A percentile compares a stretch with the other conserved stretches of the same genome.
Conservation (phyloP, 2,888 invertebrate species). For the Gastrophysa polygoni region DNA sequence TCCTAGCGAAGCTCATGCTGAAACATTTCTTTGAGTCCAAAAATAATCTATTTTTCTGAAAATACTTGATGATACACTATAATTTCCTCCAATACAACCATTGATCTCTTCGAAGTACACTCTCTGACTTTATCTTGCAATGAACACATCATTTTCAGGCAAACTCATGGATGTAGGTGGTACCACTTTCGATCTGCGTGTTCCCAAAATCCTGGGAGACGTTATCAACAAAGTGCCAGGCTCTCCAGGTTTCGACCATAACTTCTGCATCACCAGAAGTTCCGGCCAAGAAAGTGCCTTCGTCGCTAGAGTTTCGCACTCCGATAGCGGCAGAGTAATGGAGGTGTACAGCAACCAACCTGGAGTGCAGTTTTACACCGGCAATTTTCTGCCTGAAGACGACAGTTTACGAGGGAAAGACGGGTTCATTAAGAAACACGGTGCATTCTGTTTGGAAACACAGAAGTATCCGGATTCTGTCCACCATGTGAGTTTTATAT, state of each 20-base stretch:
- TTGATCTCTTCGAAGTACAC: too few species aligned
- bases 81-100: too few species aligned
- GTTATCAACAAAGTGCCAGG: constrained; percentile 70
- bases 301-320: constrained; percentile 72
- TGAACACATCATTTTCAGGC: constrained; percentile 58
- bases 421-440: constrained; percentile 53
- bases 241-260: constrained; percentile 78
- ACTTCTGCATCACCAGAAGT: constrained; percentile 74
- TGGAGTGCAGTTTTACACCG: constrained; percentile 90
- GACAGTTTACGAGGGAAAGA: constrained; percentile 43
- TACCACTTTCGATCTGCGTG: constrained; percentile 75
- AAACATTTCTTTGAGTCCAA: too few species aligned
- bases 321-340: constrained; percentile 66
- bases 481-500: constrained; percentile 80
- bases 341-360: constrained; percentile 87
- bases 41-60: too few species aligned
- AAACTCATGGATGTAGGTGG: constrained; percentile 72
- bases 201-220: constrained; percentile 67
- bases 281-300: constrained; percentile 63
- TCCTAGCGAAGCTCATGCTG: too few species aligned
- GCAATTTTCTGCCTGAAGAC: constrained; percentile 72
- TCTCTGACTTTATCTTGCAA: background rate
- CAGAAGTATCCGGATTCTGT: constrained; percentile 92
- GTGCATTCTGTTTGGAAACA: constrained; percentile 87
- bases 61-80: too few species aligned